These are phyloP conservation scores for Macrosiphum euphorbiae DNA, from an alignment of 2,888 invertebrate genomes.

Conservation along the genomic window DNA sequence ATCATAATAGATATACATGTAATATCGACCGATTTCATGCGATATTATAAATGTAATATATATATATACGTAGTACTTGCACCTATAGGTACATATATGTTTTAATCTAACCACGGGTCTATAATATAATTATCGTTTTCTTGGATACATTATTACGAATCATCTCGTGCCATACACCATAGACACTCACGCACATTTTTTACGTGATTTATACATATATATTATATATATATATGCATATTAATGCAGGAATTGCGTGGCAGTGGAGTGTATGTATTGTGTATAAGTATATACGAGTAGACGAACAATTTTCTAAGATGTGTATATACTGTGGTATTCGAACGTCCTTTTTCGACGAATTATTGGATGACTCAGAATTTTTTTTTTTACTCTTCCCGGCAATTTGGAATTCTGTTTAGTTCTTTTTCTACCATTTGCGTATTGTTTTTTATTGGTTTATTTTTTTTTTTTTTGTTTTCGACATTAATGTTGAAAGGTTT, in stretches of 20 bases:
- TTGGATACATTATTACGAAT: not conserved
- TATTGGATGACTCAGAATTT: too few species aligned
- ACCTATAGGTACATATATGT: not conserved
- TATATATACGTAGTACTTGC: not conserved
- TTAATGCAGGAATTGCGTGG: too few species aligned
- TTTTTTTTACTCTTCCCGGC: too few species aligned
- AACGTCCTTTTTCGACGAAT: not conserved
- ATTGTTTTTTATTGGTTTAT: not conserved
- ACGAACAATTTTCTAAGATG: not conserved
- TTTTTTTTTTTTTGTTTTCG: not conserved
- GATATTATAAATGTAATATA: not conserved
- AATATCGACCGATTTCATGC: not conserved
- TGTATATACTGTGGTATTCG: not conserved
- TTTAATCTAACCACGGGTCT: not conserved
- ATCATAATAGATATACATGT: not conserved
- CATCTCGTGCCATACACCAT: not conserved
- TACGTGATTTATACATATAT: not conserved
- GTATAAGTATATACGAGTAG: too few species aligned
- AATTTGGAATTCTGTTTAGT: too few species aligned
- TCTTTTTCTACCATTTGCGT: not conserved
- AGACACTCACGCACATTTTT: not conserved
- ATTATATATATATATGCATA: not conserved
- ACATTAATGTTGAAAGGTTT: not conserved
- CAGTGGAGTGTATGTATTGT: too few species aligned
- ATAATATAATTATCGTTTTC: not conserved